phyloP scores from a whole-genome alignment of 2,113 vertebrate genomes.

The Bostrychus sinensis region DNA sequence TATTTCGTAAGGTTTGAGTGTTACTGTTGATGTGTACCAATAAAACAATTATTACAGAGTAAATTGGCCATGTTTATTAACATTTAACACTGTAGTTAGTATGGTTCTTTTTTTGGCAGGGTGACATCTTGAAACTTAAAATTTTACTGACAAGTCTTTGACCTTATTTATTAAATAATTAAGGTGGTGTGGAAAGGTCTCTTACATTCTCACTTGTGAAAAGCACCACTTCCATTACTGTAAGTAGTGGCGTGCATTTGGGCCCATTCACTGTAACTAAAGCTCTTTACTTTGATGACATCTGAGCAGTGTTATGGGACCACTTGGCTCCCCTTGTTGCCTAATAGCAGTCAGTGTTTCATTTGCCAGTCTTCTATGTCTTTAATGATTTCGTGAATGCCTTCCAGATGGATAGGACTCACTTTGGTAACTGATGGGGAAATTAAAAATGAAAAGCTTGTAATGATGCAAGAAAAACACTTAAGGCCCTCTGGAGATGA shows the following conservation, averaged over 20 bases:
- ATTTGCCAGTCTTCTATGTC: slow-evolving; percentile 9
- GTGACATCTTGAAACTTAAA: too few relatives aligned
- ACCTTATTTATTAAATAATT: too few relatives aligned
- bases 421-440: slow-evolving; percentile 11
- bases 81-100: too few relatives aligned
- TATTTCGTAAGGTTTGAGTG: too few relatives aligned
- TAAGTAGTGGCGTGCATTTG: background rate
- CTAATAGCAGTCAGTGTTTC: background rate
- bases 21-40: too few relatives aligned
- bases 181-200: too few relatives aligned
- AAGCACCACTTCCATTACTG: background rate
- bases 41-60: too few relatives aligned
- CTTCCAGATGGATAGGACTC: slow-evolving; percentile 23
- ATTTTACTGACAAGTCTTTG: too few relatives aligned
- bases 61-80: too few relatives aligned
- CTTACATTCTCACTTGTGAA: too few relatives aligned
- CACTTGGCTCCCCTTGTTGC: slow-evolving; percentile 5
- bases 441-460: slow-evolving; percentile 32
- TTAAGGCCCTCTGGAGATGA: slow-evolving; percentile 24
- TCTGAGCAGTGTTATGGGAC: background rate
- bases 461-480: slow-evolving; percentile 14
- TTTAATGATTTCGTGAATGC: slow-evolving; percentile 5
- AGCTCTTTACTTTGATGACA: background rate
- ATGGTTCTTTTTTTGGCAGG: too few relatives aligned
- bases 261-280: background rate